Conservation (phyloP, 2,888 invertebrate genomes). For the Hemicrepidius hirtus region DNA sequence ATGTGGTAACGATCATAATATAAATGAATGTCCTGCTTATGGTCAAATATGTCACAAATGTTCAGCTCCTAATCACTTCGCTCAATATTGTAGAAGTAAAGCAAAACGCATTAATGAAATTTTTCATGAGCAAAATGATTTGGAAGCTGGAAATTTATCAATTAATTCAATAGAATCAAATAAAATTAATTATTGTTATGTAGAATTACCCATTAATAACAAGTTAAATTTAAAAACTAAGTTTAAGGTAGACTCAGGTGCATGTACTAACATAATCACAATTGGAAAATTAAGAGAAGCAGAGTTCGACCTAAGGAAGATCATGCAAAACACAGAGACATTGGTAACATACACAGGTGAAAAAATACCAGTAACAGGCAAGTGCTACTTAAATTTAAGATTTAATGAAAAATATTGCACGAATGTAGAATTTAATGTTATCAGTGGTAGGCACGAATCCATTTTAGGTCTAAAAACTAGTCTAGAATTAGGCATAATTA, state of each 20-base stretch:
- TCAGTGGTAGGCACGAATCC: neutral
- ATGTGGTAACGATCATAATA: neutral
- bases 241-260: constrained; percentile 17
- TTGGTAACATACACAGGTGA: no score
- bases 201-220: constrained; percentile 10
- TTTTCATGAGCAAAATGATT: constrained; percentile 2
- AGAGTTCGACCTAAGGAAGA: no score
- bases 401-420: no score
- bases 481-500: constrained; percentile 12
- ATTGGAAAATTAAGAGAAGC: constrained; percentile 4
- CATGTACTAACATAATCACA: constrained; percentile 20
- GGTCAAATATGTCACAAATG: constrained; percentile 4
- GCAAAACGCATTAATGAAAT: constrained; percentile 1
- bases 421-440: constrained; percentile 5
- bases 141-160: neutral
- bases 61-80: constrained; percentile 7
- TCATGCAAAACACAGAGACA: no score
- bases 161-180: constrained; percentile 5
- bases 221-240: constrained; percentile 9
- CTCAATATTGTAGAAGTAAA: constrained; percentile 1
- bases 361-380: no score
- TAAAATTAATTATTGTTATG: constrained; percentile 22
- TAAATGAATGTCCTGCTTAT: constrained; percentile 10
- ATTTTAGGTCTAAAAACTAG: constrained; percentile 12
- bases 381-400: no score